Evolutionary conservation across 2,113 vertebrate genomes (phyloP).

Genomic region (Corvus hawaiiensis): DNA sequence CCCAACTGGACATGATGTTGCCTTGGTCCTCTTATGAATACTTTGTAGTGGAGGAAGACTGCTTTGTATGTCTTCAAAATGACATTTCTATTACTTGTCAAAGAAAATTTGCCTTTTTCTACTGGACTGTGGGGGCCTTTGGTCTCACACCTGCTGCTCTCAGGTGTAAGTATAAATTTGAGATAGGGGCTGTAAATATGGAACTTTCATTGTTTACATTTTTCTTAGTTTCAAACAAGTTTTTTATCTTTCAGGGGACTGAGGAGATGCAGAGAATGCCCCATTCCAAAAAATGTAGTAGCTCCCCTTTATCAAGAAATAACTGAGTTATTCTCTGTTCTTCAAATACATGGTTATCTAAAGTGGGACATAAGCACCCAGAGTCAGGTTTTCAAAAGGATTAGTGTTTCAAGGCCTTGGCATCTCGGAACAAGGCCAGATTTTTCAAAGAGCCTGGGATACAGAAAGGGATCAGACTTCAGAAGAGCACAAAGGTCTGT

Average conservation of each 20-base stretch:
- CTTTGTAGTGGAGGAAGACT: neutral
- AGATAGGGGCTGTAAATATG: neutral
- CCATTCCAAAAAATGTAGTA: neutral
- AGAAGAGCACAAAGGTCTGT: neutral
- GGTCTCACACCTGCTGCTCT: neutral
- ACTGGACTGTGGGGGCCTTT: neutral
- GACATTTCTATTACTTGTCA: neutral
- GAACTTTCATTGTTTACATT: neutral
- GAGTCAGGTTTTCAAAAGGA: neutral
- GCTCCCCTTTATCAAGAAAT: neutral
- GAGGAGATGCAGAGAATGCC: neutral
- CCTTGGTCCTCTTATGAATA: neutral
- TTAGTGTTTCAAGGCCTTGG: neutral
- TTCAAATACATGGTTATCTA: neutral
- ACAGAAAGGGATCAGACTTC: neutral
- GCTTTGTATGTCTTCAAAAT: neutral
- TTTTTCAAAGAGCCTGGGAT: neutral
- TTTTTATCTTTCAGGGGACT: neutral
- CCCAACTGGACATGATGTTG: neutral
- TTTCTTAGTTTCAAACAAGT: neutral
- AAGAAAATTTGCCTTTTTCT: neutral
- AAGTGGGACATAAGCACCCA: neutral
- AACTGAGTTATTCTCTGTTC: neutral
- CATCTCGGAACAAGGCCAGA: neutral
- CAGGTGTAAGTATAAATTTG: neutral